phyloP scores from a whole-genome alignment of 2,888 invertebrate genomes.

The Trisateles emortualis region DNA sequence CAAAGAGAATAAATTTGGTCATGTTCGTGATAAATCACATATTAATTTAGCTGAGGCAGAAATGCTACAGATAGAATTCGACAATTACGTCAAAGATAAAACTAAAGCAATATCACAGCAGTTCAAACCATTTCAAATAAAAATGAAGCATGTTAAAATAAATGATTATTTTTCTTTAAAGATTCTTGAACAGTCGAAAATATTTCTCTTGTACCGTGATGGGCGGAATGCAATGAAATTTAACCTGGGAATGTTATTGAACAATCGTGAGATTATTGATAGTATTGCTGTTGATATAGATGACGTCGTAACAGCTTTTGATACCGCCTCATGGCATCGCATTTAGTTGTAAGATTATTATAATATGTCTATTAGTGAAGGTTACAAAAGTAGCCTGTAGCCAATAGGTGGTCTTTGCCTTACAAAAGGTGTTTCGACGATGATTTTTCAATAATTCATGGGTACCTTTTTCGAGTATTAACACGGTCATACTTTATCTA shows the following conservation, averaged over 20 bases:
- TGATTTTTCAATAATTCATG: no score
- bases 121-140: constrained; percentile 63
- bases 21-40: no score
- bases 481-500: no score
- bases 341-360: no score
- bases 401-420: no score
- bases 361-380: no score
- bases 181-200: constrained; percentile 61
- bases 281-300: constrained; percentile 50
- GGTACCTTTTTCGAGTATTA: no score
- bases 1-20: no score
- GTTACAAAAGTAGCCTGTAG: no score
- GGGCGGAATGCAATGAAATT: constrained; percentile 53
- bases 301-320: constrained; percentile 57
- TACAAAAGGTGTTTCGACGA: no score
- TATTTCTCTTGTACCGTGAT: constrained; percentile 59
- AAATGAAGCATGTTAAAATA: constrained; percentile 61
- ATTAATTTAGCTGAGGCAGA: background rate
- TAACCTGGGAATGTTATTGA: constrained; percentile 70
- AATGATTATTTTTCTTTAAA: constrained; percentile 66
- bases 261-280: constrained; percentile 71
- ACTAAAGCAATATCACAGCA: constrained; percentile 48
- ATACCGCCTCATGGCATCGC: constrained; percentile 5
- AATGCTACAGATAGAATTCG: constrained; percentile 60
- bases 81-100: constrained; percentile 57